Percentiles rank a stretch among this genome's conserved stretches.
Evolutionary conservation across 2,797 vertebrate species (phyloP).

Genomic region (Scomberomorus guttatus): DNA sequence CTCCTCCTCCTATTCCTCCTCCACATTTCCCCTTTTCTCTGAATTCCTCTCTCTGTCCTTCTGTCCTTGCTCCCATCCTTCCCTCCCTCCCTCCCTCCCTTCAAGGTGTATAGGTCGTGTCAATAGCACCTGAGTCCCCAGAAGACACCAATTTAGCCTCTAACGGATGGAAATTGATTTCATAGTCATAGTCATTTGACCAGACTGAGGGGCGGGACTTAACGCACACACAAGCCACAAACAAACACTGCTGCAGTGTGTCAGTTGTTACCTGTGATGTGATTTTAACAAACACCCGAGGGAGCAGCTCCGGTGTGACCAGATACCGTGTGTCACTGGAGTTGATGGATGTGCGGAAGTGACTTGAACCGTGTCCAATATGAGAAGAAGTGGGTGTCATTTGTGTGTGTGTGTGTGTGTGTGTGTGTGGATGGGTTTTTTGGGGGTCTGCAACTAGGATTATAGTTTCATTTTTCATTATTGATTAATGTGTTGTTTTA

Average conservation of each 20-base stretch:
- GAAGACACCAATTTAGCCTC: constrained; percentile 27
- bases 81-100: constrained; percentile 1
- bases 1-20: neutral
- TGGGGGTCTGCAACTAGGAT: neutral
- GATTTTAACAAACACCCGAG: constrained; percentile 11
- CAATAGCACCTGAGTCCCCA: constrained; percentile 24
- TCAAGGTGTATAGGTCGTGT: constrained; percentile 27
- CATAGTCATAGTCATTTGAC: neutral
- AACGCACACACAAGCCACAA: constrained; percentile 12
- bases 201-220: neutral
- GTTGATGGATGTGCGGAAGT: constrained; percentile 2
- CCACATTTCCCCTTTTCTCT: constrained; percentile 15
- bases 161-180: constrained; percentile 44
- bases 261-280: constrained; percentile 9
- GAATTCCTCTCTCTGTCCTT: constrained; percentile 2
- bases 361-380: neutral
- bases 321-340: neutral
- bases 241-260: constrained; percentile 8
- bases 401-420: no score
- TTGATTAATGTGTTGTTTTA: neutral
- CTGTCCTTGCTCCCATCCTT: neutral
- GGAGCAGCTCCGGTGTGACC: neutral
- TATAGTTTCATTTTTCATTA: no score
- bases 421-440: no score
- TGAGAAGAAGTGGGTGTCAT: neutral